These are phyloP conservation scores for Amphimedon queenslandica DNA, from an alignment of 37 sponge, comb jelly and placozoan genomes.

Conservation along the genomic window DNA sequence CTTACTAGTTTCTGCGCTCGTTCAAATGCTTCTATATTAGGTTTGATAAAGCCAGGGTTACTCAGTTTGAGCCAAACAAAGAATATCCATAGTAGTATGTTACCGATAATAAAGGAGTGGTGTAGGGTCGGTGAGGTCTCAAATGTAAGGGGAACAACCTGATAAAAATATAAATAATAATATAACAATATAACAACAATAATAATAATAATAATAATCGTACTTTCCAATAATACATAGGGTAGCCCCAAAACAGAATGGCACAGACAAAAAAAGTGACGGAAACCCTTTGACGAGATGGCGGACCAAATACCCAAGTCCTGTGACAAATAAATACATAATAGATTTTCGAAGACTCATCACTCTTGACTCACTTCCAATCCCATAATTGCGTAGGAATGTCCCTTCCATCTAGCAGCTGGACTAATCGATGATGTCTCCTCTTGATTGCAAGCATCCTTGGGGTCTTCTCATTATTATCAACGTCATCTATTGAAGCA, in stretches of 20 bases:
- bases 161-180: neutral
- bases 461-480: conserved; percentile 70
- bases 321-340: conserved; percentile 18
- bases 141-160: conserved; percentile 66
- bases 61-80: conserved; percentile 46
- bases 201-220: neutral
- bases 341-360: neutral
- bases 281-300: conserved; percentile 42
- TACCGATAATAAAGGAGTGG: conserved; percentile 44
- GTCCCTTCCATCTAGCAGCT: conserved; percentile 53
- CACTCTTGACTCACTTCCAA: conserved; percentile 28
- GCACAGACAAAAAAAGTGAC: conserved; percentile 57
- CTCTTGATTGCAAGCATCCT: conserved; percentile 48
- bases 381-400: conserved; percentile 36
- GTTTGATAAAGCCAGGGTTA: conserved; percentile 71
- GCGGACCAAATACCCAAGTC: conserved; percentile 80
- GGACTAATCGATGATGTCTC: conserved; percentile 50
- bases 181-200: too few relatives aligned
- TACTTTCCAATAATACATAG: conserved; percentile 75
- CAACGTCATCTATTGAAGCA: conserved; percentile 27
- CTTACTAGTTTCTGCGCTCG: conserved; percentile 69
- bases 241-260: conserved; percentile 77
- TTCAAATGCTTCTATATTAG: conserved; percentile 65
- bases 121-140: conserved; percentile 38
- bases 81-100: conserved; percentile 68